A percentile compares a stretch with the other conserved stretches of the same genome.
These are phyloP conservation scores for Leptodirus hochenwartii DNA, from an alignment of 2,888 invertebrate species.

Conservation along the genomic window DNA sequence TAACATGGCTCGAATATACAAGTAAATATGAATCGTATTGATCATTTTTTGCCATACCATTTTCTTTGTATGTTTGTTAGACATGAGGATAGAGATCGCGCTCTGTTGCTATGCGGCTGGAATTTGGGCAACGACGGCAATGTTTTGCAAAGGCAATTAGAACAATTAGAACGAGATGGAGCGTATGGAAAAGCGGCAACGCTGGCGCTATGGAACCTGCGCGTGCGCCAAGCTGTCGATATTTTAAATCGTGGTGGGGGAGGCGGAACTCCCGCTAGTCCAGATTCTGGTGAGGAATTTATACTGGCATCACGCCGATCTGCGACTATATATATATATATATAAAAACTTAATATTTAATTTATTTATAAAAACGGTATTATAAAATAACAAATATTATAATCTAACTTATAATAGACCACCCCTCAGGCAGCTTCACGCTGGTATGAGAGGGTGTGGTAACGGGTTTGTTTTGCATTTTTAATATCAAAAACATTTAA, in stretches of 20 bases:
- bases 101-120: constrained; percentile 82
- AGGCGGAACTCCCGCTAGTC: neutral
- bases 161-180: constrained; percentile 52
- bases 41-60: neutral
- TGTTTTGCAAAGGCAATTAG: constrained; percentile 34
- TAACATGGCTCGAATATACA: constrained; percentile 34
- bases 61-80: constrained; percentile 29
- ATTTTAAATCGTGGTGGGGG: constrained; percentile 54
- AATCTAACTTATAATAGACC: too few relatives aligned
- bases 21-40: constrained; percentile 23
- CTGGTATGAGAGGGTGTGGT: too few relatives aligned
- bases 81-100: constrained; percentile 58
- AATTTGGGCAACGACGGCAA: constrained; percentile 53
- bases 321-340: too few relatives aligned
- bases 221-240: constrained; percentile 67
- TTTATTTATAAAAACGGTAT: too few relatives aligned
- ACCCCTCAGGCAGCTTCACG: too few relatives aligned
- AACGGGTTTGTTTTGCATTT: too few relatives aligned
- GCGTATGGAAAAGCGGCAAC: constrained; percentile 74
- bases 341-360: too few relatives aligned
- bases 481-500: too few relatives aligned
- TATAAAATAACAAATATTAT: too few relatives aligned
- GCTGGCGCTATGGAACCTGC: constrained; percentile 77
- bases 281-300: constrained; percentile 14
- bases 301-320: too few relatives aligned